Conservation (phyloP, 1,140 invertebrate genomes). For the Spodoptera frugiperda region DNA sequence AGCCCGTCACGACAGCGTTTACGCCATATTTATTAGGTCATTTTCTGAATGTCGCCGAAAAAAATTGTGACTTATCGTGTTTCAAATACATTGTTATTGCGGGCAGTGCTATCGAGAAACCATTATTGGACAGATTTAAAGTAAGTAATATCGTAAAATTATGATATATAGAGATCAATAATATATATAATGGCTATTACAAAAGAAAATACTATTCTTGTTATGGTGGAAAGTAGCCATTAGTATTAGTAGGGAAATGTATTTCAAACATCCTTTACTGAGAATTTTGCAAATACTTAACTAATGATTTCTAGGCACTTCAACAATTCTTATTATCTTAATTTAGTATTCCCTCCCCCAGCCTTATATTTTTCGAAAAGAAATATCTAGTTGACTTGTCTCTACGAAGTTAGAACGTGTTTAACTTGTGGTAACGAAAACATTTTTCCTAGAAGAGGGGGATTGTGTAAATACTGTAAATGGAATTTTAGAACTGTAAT, state of each 20-base stretch:
- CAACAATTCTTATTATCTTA: not conserved
- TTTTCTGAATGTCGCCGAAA: conserved; percentile 60
- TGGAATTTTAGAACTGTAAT: no score
- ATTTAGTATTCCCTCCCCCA: not conserved
- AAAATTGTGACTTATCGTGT: conserved; percentile 62
- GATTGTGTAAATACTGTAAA: not conserved
- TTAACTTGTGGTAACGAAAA: not conserved
- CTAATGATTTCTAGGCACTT: no score
- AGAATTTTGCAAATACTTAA: no score
- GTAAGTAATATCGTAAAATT: conserved; percentile 52
- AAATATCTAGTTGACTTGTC: conserved; percentile 5
- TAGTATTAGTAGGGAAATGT: no score
- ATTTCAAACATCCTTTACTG: no score
- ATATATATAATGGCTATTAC: no score
- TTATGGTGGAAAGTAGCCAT: no score
- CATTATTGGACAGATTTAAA: conserved; percentile 59
- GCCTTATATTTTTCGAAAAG: conserved; percentile 8
- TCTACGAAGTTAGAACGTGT: not conserved
- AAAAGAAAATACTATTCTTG: no score
- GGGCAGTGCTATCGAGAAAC: conserved; percentile 61
- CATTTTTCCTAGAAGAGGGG: not conserved
- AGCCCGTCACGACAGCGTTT: conserved; percentile 63
- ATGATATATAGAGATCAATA: no score
- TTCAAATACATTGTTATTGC: conserved; percentile 65
- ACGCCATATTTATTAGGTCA: conserved; percentile 61